Base-by-base conservation (phyloP, 2,113 vertebrate genomes). In the Phasianus colchicus region DNA sequence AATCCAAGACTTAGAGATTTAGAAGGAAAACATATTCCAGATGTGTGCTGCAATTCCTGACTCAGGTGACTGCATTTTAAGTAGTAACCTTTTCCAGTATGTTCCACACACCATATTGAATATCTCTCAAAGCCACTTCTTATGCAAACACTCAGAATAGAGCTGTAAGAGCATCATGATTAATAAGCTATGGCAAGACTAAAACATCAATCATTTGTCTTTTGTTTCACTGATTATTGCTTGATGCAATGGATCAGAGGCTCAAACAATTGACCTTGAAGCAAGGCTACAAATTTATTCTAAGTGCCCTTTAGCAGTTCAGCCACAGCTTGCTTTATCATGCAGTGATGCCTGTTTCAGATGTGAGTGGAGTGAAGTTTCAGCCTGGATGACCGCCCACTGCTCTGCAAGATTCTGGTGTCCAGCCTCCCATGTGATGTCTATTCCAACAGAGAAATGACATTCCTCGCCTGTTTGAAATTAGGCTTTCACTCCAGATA, bases 1-100 rank as follows among this genome's bases (percentile, higher is more conserved):
- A 97, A 90, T 96, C 93, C 96, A 96, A 95, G 97, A 76, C 92
- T 95, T n/a, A 17, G 96, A 91, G 92, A 78, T 83, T 82, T 97
- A 80, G n/a, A 66, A 85, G 42, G 32, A 95, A 97, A 97, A 97
- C 92, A 13, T 52, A 6, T 95, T 96, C 97, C 97, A 98, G 97
- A 98, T 98, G 97, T 96, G 87, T 34, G 4, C 14, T 43, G 24
- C 77, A 90, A 86, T 93, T 86, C 81, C 91, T 94, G 85, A 96
- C 94, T 96, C 43, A 61, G 83, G 79, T 86, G 93, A 79, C 85
- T 90, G 75, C 47, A 76, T 94, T 95, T 90, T 61, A 85, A 90
- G 55, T 85, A 90, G 80, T 70, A 91, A 91, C 82, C 80, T 90
- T 95, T 93, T 45, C 76, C 72, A 92, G 61, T 29, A 13, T n/a